Conservation (phyloP, 2,888 invertebrate genomes). For the Anticlea derivata region DNA sequence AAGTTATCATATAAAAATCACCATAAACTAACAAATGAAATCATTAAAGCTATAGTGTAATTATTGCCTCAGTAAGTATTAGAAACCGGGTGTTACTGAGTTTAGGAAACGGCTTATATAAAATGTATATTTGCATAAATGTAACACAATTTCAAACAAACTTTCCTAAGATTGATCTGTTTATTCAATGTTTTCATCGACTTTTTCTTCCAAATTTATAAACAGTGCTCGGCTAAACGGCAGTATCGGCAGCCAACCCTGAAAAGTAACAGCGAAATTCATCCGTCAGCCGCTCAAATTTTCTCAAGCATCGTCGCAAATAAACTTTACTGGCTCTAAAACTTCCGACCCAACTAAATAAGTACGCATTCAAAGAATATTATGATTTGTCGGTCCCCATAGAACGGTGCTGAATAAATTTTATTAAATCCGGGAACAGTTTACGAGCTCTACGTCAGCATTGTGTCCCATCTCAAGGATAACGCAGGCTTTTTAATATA, state of each 20-base stretch:
- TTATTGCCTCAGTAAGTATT: too few relatives aligned
- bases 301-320: constrained; percentile 59
- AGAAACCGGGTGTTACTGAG: too few relatives aligned
- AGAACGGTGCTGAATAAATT: constrained; percentile 77
- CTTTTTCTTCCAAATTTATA: constrained; percentile 18
- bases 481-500: constrained; percentile 66
- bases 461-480: constrained; percentile 56
- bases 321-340: constrained; percentile 77
- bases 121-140: not conserved
- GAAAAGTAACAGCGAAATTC: constrained; percentile 37
- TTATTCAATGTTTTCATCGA: constrained; percentile 11
- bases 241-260: constrained; percentile 32
- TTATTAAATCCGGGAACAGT: constrained; percentile 78
- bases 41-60: too few relatives aligned
- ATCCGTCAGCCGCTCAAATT: constrained; percentile 47
- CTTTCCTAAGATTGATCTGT: constrained; percentile 1
- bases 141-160: not conserved
- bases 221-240: constrained; percentile 27
- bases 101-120: too few relatives aligned
- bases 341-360: constrained; percentile 76
- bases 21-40: too few relatives aligned
- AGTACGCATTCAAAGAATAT: constrained; percentile 75
- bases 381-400: constrained; percentile 79
- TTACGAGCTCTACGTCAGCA: constrained; percentile 76
- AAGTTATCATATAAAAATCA: too few relatives aligned